Percentiles rank a stretch among this genome's conserved stretches.
Conservation (phyloP, 2,888 invertebrate genomes). For the Chesias legatella region DNA sequence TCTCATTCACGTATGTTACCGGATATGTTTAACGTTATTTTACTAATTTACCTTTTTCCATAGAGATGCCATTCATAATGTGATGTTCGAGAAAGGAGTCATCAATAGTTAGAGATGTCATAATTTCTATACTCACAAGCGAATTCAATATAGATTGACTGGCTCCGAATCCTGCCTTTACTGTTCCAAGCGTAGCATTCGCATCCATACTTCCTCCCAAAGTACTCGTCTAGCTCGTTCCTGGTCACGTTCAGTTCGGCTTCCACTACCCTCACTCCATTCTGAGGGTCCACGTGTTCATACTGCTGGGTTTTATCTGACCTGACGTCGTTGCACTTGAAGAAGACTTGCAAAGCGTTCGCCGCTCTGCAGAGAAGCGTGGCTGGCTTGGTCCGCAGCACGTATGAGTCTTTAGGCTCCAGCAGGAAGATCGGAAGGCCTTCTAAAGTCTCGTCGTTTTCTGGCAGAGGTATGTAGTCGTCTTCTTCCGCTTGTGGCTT, state of each 20-base stretch:
- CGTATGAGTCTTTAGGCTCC: conserved; percentile 93
- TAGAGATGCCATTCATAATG: no score
- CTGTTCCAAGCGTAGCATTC: conserved; percentile 93
- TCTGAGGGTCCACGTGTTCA: conserved; percentile 89
- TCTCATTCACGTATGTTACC: no score
- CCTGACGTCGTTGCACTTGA: conserved; percentile 88
- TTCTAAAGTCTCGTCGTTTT: conserved; percentile 83
- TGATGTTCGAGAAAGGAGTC: no score
- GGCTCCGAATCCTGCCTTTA: conserved; percentile 87
- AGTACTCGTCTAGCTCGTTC: conserved; percentile 91
- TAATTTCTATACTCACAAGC: conserved; percentile 87
- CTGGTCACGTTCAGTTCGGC: conserved; percentile 88
- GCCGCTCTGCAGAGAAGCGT: conserved; percentile 92
- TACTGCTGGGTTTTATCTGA: conserved; percentile 81
- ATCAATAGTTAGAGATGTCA: not conserved
- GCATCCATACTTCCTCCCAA: conserved; percentile 90
- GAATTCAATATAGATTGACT: conserved; percentile 87
- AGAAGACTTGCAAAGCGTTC: conserved; percentile 90
- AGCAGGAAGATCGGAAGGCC: conserved; percentile 91
- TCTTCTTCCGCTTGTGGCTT: conserved; percentile 67
- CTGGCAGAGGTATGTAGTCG: conserved; percentile 72
- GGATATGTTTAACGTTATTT: no score
- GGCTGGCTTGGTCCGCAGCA: conserved; percentile 93
- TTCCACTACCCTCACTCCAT: conserved; percentile 88
- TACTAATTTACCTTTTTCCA: no score